Conservation (phyloP, 2,113 vertebrate genomes). For the Microtus ochrogaster region DNA sequence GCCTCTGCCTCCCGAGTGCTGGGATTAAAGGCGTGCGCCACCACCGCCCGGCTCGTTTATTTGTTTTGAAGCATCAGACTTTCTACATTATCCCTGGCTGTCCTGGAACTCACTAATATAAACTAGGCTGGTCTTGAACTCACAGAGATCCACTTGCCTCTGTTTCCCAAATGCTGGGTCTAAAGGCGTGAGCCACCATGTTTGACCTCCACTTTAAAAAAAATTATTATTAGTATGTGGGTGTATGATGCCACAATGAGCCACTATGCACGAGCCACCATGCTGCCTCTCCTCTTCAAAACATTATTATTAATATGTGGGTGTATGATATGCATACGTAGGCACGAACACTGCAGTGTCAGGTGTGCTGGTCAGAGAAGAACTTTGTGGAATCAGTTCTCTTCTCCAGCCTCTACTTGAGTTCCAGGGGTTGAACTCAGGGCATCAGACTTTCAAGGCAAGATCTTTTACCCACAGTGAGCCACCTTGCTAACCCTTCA, state of each 20-base stretch:
- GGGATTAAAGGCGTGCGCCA: too few relatives aligned
- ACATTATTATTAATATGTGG: not conserved
- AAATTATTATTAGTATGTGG: not conserved
- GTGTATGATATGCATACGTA: not conserved
- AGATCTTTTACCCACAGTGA: not conserved
- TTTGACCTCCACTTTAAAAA: not conserved
- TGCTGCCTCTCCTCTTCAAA: not conserved
- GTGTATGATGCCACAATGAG: not conserved
- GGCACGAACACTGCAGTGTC: not conserved
- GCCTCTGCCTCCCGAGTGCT: too few relatives aligned
- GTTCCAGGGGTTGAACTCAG: not conserved
- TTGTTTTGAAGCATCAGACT: not conserved
- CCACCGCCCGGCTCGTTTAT: too few relatives aligned
- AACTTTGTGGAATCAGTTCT: not conserved
- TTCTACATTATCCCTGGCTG: not conserved
- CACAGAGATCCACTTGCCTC: not conserved
- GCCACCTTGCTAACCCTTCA: not conserved
- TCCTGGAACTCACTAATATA: not conserved
- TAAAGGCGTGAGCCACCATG: not conserved
- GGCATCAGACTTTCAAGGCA: not conserved
- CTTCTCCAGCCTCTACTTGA: not conserved
- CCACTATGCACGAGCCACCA: not conserved
- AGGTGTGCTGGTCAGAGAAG: not conserved
- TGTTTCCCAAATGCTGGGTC: not conserved
- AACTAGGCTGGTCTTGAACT: not conserved